Evolutionary conservation across 2,113 vertebrate species (phyloP).

Genomic region (Meles meles): DNA sequence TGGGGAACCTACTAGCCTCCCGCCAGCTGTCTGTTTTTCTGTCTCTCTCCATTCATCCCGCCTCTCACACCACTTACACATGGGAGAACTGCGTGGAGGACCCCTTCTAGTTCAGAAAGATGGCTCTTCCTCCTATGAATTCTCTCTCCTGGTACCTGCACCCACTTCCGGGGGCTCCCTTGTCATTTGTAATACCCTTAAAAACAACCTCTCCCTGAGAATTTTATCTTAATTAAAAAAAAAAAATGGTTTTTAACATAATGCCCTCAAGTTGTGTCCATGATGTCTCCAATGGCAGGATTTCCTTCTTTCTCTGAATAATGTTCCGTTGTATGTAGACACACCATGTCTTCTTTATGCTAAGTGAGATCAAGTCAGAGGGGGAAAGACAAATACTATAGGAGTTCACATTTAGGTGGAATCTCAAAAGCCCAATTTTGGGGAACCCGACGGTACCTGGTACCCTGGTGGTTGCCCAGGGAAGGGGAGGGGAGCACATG

Average conservation of each 20-base stretch:
- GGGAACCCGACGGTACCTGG: background rate
- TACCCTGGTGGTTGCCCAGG: background rate
- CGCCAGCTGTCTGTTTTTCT: background rate
- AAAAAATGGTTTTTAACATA: background rate
- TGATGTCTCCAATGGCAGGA: background rate
- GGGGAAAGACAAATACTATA: background rate
- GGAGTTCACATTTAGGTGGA: background rate
- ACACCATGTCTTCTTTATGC: background rate
- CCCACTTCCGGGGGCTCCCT: background rate
- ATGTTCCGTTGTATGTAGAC: background rate
- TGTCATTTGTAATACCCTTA: background rate
- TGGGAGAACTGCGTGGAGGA: background rate
- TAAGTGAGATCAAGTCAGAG: background rate
- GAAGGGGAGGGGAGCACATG: background rate
- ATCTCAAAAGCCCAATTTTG: background rate
- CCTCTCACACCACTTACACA: background rate
- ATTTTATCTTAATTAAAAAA: background rate
- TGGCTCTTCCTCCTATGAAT: background rate
- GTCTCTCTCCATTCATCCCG: background rate
- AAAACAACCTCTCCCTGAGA: background rate
- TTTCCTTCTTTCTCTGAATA: background rate
- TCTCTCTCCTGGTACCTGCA: no score
- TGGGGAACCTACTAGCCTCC: background rate
- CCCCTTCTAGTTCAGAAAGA: background rate
- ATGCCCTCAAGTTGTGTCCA: background rate